Evolutionary conservation across 2,797 vertebrate species (phyloP), one percentile per base, ranked within the genome.

Genomic region (Karalla daura): DNA sequence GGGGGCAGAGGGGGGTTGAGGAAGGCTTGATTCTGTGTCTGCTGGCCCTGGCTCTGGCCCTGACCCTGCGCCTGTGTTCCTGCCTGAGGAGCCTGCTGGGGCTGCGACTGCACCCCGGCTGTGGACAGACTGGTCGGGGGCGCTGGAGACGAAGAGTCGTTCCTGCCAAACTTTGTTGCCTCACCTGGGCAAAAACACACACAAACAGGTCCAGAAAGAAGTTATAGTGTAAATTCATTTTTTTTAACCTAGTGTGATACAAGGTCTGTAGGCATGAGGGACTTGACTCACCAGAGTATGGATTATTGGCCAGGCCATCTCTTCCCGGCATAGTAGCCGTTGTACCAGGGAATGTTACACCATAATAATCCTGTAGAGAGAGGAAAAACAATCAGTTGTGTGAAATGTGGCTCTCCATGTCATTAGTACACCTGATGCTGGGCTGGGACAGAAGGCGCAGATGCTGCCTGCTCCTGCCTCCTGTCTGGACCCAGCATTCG

Each of bases 311-410:
- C 41, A 99, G 90, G 73, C 94, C 96, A 56, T 99, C 97, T 96
- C 97, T 95, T 89, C 94, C 93, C 73, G 97, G 94, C 76, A 99
- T 94, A 4, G 96, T 84, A 82, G 96, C 93, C 4, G 93, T 84
- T 21, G 96, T 94, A 66, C 96, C 95, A 87, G 97, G 96, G 90
- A 98, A 99, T 86, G 97, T 95, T 89, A 99, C 94, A 89, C 97
- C 96, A 4, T 99, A 99, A 90, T 99, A 99, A 92, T 99, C 98
- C 97, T 99, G 73, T 18, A 58, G 21, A 70, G 50, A 52, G 14
- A 47, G 12, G n/a, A 77, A 27, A 17, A 14, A 45, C 3, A 23
- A 5, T 2, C 39, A 1, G 9, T 43, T 11, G 14, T 2, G 4
- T 2, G 3, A 12, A 7, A 14, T 0, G 13, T 2, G n/a, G 12